Conservation (phyloP, 2,888 invertebrate genomes). For the Nephrotoma flavescens region DNA sequence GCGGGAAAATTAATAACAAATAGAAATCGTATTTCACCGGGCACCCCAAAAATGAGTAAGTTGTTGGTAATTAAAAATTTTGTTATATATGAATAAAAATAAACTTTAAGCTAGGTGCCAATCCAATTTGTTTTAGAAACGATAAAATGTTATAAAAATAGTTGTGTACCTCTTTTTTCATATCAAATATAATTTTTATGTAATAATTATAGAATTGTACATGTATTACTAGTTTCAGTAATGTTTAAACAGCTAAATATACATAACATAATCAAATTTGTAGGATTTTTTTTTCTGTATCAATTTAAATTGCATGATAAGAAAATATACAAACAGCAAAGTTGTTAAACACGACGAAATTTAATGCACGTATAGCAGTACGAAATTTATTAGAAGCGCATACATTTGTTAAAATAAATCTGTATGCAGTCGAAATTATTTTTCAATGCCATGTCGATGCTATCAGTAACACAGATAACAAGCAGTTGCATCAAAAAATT, state of each 20-base stretch:
- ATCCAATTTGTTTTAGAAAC: background rate
- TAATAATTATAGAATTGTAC: background rate
- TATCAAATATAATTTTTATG: background rate
- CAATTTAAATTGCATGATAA: background rate
- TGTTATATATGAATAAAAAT: too few relatives aligned
- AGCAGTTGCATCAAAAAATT: too few relatives aligned
- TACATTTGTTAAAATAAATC: background rate
- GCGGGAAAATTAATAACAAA: too few relatives aligned
- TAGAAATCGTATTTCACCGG: too few relatives aligned
- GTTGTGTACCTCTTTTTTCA: background rate
- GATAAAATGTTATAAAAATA: background rate
- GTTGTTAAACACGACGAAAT: background rate
- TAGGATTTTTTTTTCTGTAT: background rate
- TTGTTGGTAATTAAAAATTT: too few relatives aligned
- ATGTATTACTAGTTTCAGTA: background rate
- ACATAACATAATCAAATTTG: background rate
- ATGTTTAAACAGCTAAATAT: background rate
- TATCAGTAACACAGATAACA: too few relatives aligned
- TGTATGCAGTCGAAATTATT: background rate
- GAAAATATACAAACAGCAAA: background rate
- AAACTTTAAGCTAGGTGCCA: too few relatives aligned
- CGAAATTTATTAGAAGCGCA: background rate
- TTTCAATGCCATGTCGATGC: background rate
- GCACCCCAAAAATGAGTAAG: too few relatives aligned
- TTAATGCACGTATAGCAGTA: too few relatives aligned